Percentiles rank a stretch among this genome's conserved stretches.
Conservation (phyloP, 2,888 invertebrate species). For the Baccha elongata region DNA sequence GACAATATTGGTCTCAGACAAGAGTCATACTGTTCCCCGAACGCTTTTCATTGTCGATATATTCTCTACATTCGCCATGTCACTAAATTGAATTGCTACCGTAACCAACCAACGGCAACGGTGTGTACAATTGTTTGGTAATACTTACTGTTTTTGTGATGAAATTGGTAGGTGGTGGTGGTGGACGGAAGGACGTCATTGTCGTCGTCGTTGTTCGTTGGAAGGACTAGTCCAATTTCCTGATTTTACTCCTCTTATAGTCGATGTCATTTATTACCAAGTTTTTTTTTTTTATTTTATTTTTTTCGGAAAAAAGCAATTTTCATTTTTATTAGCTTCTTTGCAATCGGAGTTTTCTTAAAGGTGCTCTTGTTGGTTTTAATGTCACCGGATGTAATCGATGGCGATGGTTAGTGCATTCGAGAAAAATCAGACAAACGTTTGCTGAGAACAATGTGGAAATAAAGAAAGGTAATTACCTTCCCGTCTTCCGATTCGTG, state of each 20-base stretch:
- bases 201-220: constrained; percentile 1
- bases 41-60: not conserved
- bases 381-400: constrained; percentile 51
- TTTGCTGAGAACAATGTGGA: constrained; percentile 19
- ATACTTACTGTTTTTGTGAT: constrained; percentile 31
- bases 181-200: not conserved
- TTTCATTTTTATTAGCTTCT: constrained; percentile 42
- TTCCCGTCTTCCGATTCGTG: not conserved
- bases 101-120: constrained; percentile 4
- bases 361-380: not conserved
- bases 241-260: constrained; percentile 16
- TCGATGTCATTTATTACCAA: not conserved
- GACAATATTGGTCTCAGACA: constrained; percentile 26
- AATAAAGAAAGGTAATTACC: constrained; percentile 30
- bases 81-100: constrained; percentile 38
- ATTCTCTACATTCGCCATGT: constrained; percentile 7
- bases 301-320: constrained; percentile 34
- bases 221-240: constrained; percentile 36
- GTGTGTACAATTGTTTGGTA: constrained; percentile 19
- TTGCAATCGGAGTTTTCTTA: constrained; percentile 25
- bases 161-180: constrained; percentile 12
- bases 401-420: constrained; percentile 17
- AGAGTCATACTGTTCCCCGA: constrained; percentile 26
- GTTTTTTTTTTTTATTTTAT: not conserved
- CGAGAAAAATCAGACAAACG: not conserved